Conservation (phyloP, 1,140 invertebrate species). For the Drosophila tani region DNA sequence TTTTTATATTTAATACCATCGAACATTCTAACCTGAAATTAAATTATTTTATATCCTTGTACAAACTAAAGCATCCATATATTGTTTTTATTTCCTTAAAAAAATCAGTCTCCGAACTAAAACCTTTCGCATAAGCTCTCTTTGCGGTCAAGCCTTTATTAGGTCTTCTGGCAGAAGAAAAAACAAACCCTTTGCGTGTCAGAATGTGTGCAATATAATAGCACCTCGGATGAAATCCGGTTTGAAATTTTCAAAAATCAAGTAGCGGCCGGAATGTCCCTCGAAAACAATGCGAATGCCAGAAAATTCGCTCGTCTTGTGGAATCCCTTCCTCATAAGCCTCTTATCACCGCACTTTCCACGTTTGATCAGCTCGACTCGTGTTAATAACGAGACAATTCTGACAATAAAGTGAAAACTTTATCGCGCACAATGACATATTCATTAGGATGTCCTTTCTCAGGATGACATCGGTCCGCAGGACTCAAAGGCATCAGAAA, state of each 20-base stretch:
- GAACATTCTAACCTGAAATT: neutral
- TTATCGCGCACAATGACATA: constrained; percentile 58
- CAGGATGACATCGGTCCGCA: constrained; percentile 54
- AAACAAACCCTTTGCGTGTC: constrained; percentile 33
- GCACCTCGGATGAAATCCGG: constrained; percentile 29
- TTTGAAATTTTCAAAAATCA: constrained; percentile 32
- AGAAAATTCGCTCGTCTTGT: constrained; percentile 24
- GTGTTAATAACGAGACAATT: constrained; percentile 61
- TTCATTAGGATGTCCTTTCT: constrained; percentile 61
- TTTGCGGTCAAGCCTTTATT: constrained; percentile 23
- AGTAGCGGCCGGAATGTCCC: constrained; percentile 17
- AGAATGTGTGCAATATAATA: constrained; percentile 34
- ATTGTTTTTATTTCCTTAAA: neutral
- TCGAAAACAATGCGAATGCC: constrained; percentile 41
- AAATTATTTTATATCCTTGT: neutral
- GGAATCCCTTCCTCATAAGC: constrained; percentile 35
- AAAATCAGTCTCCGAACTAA: neutral
- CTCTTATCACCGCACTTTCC: constrained; percentile 46
- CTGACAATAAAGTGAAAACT: constrained; percentile 62
- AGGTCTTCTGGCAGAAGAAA: neutral
- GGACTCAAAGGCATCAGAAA: neutral
- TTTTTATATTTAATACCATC: neutral
- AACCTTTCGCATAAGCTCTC: neutral
- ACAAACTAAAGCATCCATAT: neutral
- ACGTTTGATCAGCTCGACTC: constrained; percentile 51